These are phyloP conservation scores for Xenentodon cancila DNA, from an alignment of 2,797 vertebrate genomes.

Conservation along the genomic window DNA sequence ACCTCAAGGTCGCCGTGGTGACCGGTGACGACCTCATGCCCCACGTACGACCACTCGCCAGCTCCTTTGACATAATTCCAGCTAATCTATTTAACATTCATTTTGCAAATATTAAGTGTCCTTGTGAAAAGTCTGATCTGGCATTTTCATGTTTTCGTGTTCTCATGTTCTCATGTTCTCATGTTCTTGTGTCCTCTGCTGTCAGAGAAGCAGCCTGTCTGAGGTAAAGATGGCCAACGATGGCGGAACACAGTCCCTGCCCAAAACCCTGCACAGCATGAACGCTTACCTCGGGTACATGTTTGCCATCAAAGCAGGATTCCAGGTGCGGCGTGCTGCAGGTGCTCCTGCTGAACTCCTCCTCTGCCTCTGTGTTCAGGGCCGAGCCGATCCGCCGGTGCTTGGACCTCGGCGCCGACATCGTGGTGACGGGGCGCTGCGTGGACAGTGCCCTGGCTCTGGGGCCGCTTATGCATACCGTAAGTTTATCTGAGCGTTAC, in stretches of 20 bases:
- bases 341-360: too few relatives aligned
- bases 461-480: slow-evolving; percentile 88
- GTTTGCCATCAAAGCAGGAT: neutral
- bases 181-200: too few relatives aligned
- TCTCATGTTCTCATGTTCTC: too few relatives aligned
- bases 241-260: slow-evolving; percentile 72
- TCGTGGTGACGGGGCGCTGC: slow-evolving; percentile 87
- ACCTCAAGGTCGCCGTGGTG: slow-evolving; percentile 89
- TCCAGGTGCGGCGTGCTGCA: neutral
- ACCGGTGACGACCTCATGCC: slow-evolving; percentile 89
- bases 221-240: slow-evolving; percentile 74
- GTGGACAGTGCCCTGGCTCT: slow-evolving; percentile 88
- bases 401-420: slow-evolving; percentile 87
- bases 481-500: slow-evolving; percentile 45
- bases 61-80: too few relatives aligned
- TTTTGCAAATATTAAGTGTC: too few relatives aligned
- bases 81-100: too few relatives aligned
- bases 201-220: slow-evolving; percentile 79
- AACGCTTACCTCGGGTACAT: slow-evolving; percentile 87
- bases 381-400: slow-evolving; percentile 87
- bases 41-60: slow-evolving; percentile 79
- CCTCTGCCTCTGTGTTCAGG: slow-evolving; percentile 50
- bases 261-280: slow-evolving; percentile 85
- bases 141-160: too few relatives aligned
- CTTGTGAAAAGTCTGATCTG: too few relatives aligned